These are phyloP conservation scores for Gonioctena quinquepunctata DNA, from an alignment of 1,140 invertebrate genomes.

Conservation along the genomic window DNA sequence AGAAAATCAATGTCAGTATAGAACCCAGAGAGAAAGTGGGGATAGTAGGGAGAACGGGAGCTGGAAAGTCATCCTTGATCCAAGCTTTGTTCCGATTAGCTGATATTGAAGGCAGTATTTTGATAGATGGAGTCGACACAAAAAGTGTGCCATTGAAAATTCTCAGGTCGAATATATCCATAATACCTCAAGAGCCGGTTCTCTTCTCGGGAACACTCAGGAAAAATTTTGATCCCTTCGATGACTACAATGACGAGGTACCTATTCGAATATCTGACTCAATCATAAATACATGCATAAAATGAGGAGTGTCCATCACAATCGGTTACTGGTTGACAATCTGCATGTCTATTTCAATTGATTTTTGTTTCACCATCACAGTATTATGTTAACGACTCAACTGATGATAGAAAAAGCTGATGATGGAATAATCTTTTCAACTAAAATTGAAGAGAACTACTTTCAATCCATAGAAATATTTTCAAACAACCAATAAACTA, in stretches of 20 bases:
- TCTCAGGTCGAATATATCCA: constrained; percentile 67
- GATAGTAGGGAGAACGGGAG: constrained; percentile 65
- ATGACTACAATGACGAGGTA: constrained; percentile 63
- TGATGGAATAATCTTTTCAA: too few species aligned
- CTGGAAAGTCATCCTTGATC: constrained; percentile 74
- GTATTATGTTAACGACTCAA: too few species aligned
- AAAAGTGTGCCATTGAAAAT: constrained; percentile 59
- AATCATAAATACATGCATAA: too few species aligned
- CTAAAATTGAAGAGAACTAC: too few species aligned
- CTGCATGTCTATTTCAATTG: too few species aligned
- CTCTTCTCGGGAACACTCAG: constrained; percentile 71
- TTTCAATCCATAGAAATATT: too few species aligned
- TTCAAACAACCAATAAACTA: too few species aligned
- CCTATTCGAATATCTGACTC: too few species aligned
- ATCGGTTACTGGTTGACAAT: too few species aligned
- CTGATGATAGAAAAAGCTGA: too few species aligned
- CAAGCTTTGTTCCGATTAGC: constrained; percentile 71
- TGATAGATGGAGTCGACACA: constrained; percentile 63
- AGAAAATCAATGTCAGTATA: constrained; percentile 65
- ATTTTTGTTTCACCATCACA: too few species aligned
- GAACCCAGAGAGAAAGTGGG: constrained; percentile 68
- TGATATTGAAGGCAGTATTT: constrained; percentile 68
- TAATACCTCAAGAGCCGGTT: constrained; percentile 77
- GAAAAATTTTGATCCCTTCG: constrained; percentile 65
- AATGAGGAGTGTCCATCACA: too few species aligned